These are phyloP conservation scores for Tricholauxania praeusta DNA, from an alignment of 2,888 invertebrate genomes.

Conservation along the genomic window DNA sequence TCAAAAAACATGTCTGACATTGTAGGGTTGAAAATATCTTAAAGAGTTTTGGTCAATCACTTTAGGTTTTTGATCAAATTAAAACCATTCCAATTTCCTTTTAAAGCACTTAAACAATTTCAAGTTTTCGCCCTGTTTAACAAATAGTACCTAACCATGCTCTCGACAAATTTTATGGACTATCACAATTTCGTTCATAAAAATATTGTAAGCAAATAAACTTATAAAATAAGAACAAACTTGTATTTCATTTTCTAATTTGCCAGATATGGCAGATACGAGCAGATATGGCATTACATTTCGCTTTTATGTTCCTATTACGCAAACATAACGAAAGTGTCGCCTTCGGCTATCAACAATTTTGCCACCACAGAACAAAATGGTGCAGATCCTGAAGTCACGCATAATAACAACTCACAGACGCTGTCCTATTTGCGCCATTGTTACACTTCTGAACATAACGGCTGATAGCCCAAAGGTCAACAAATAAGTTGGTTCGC, in stretches of 20 bases:
- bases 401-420: slow-evolving; percentile 5
- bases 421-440: slow-evolving; percentile 21
- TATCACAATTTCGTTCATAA: too few species aligned
- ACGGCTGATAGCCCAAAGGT: slow-evolving; percentile 31
- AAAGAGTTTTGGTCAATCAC: too few species aligned
- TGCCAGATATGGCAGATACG: slow-evolving; percentile 27
- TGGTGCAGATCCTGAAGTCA: background rate
- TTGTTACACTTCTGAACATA: slow-evolving; percentile 17
- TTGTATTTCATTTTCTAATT: slow-evolving; percentile 27
- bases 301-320: slow-evolving; percentile 18
- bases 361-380: background rate
- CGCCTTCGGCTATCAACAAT: slow-evolving; percentile 11
- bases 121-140: too few species aligned
- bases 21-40: too few species aligned
- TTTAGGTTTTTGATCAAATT: too few species aligned
- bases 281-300: slow-evolving; percentile 20
- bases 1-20: too few species aligned
- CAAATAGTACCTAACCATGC: too few species aligned
- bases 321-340: slow-evolving; percentile 14
- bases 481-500: slow-evolving; percentile 24
- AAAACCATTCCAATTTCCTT: too few species aligned
- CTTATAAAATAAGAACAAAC: slow-evolving; percentile 23
- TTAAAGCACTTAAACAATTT: too few species aligned
- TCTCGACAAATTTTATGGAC: too few species aligned
- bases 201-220: slow-evolving; percentile 1